phyloP scores from a whole-genome alignment of 2,113 vertebrate genomes.

The Gambusia affinis region DNA sequence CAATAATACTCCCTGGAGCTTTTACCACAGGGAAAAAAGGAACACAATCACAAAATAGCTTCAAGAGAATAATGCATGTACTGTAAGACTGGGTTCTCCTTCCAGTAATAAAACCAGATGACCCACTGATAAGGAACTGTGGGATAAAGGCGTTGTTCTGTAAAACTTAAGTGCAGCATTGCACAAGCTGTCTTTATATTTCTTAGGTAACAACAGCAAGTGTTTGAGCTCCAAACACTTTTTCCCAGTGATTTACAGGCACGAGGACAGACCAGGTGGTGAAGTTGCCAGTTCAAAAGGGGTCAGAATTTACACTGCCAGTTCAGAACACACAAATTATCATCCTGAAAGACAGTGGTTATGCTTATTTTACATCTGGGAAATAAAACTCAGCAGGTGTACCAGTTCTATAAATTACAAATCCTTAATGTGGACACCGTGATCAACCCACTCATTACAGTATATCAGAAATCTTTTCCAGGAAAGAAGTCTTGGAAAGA shows the following conservation, averaged over 20 bases:
- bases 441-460: constrained; percentile 14
- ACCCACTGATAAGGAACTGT: constrained; percentile 35
- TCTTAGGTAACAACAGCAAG: constrained; percentile 45
- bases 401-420: constrained; percentile 64
- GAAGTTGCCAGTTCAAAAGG: constrained; percentile 64
- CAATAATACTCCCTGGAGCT: constrained; percentile 1
- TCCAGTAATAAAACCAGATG: constrained; percentile 28
- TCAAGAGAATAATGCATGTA: constrained; percentile 20
- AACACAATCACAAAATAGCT: constrained; percentile 31
- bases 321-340: constrained; percentile 73
- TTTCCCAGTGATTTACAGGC: constrained; percentile 39
- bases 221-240: constrained; percentile 47
- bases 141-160: constrained; percentile 27
- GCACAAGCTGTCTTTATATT: constrained; percentile 53
- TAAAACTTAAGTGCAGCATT: constrained; percentile 41
- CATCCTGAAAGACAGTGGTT: constrained; percentile 63
- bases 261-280: constrained; percentile 68
- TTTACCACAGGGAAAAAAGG: constrained; percentile 6
- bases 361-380: constrained; percentile 67
- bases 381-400: constrained; percentile 62
- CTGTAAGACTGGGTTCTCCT: constrained; percentile 1
- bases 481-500: too few species aligned
- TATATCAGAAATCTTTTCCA: too few species aligned
- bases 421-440: constrained; percentile 56
- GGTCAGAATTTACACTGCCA: constrained; percentile 67